Conservation (phyloP, 2,113 vertebrate genomes). For the Sphaerodactylus townsendi region DNA sequence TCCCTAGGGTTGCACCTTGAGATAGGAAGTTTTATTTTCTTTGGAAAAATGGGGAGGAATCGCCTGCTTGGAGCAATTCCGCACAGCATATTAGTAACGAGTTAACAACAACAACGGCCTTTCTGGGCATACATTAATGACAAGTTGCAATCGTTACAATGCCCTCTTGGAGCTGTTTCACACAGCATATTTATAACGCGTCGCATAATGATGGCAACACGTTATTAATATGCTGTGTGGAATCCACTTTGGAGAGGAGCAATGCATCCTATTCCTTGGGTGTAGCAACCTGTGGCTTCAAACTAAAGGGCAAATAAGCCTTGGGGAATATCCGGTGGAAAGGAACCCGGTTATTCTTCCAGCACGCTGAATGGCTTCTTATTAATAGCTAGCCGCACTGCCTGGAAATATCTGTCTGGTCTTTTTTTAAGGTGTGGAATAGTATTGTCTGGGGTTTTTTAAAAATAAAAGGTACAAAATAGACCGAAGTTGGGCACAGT, state of each 20-base stretch:
- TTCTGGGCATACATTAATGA: too few relatives aligned
- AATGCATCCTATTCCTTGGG: not conserved
- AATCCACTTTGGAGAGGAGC: not conserved
- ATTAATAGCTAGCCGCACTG: not conserved
- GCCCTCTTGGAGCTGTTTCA: too few relatives aligned
- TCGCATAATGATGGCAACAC: too few relatives aligned
- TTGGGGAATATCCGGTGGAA: not conserved
- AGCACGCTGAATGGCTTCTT: not conserved
- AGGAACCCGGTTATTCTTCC: not conserved
- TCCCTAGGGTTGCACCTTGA: too few relatives aligned
- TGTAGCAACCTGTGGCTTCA: not conserved
- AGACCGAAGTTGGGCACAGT: constrained; percentile 41
- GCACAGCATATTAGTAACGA: too few relatives aligned
- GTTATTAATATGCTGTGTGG: too few relatives aligned
- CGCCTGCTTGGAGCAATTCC: too few relatives aligned
- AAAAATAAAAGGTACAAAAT: constrained; percentile 19
- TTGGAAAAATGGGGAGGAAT: too few relatives aligned
- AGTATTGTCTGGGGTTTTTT: not conserved
- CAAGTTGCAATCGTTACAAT: too few relatives aligned
- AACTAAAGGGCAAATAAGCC: not conserved
- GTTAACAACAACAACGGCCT: too few relatives aligned
- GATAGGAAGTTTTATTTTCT: too few relatives aligned
- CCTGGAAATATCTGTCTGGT: constrained; percentile 26
- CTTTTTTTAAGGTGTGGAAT: constrained; percentile 34
- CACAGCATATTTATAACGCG: too few relatives aligned